These are phyloP conservation scores for Dendrolimus kikuchii DNA, from an alignment of 1,140 invertebrate genomes.

Conservation along the genomic window DNA sequence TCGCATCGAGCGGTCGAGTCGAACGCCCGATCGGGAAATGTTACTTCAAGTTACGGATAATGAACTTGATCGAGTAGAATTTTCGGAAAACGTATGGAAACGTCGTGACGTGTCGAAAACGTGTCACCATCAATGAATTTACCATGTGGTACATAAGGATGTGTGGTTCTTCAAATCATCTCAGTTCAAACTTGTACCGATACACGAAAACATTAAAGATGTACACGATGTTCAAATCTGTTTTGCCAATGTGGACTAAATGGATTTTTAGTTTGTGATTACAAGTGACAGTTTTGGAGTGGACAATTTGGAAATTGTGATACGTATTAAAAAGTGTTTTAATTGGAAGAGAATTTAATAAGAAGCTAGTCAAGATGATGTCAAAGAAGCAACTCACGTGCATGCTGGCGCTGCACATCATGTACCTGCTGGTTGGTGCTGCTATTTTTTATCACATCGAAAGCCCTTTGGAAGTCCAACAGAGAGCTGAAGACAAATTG, in stretches of 20 bases:
- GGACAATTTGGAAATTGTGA: slow-evolving; percentile 12
- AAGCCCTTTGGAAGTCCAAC: slow-evolving; percentile 76
- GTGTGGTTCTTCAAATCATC: slow-evolving; percentile 14
- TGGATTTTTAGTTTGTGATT: slow-evolving; percentile 32
- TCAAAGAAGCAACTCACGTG: slow-evolving; percentile 86
- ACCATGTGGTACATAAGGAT: slow-evolving; percentile 25
- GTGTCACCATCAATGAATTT: slow-evolving; percentile 17
- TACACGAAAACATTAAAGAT: slow-evolving; percentile 28
- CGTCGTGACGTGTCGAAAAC: slow-evolving; percentile 8
- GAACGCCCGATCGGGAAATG: slow-evolving; percentile 47
- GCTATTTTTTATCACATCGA: slow-evolving; percentile 86
- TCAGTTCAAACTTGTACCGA: slow-evolving; percentile 18
- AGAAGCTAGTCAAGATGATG: slow-evolving; percentile 75
- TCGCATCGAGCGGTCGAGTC: slow-evolving; percentile 40
- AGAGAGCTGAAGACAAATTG: slow-evolving; percentile 69
- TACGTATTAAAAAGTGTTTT: slow-evolving; percentile 8
- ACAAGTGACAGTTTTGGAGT: slow-evolving; percentile 11
- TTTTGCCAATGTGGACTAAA: slow-evolving; percentile 27
- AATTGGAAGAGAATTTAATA: slow-evolving; percentile 13
- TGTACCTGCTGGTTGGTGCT: slow-evolving; percentile 83
- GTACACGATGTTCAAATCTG: slow-evolving; percentile 25
- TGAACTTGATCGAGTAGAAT: slow-evolving; percentile 9
- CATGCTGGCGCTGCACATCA: slow-evolving; percentile 81
- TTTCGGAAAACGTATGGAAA: slow-evolving; percentile 13
- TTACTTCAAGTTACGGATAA: slow-evolving; percentile 19